Percentiles rank a stretch among this genome's conserved stretches.
phyloP scores from a whole-genome alignment of 2,797 vertebrate genomes.

The Phrynocephalus forsythii region DNA sequence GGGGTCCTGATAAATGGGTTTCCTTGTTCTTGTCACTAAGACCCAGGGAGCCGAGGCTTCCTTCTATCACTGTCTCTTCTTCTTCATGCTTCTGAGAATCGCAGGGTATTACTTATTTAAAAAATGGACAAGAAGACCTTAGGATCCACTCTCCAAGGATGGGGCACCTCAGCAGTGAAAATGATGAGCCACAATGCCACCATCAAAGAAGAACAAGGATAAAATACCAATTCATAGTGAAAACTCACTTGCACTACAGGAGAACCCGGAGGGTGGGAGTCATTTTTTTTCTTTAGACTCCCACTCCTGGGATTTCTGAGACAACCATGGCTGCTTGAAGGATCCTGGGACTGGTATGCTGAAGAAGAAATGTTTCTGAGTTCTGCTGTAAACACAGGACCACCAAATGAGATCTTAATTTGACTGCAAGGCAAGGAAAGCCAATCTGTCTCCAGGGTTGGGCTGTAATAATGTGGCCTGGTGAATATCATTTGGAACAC shows the following conservation, averaged over 20 bases:
- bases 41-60: neutral
- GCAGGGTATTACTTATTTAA: neutral
- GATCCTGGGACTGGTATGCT: too few species aligned
- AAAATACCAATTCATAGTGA: neutral
- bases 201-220: neutral
- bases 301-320: too few species aligned
- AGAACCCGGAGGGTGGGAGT: too few species aligned
- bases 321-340: too few species aligned
- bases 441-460: neutral
- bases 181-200: neutral
- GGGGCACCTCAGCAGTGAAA: neutral
- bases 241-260: neutral
- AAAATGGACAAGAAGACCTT: neutral
- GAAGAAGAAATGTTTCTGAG: too few species aligned
- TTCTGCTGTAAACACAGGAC: neutral
- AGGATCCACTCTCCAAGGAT: neutral
- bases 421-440: neutral
- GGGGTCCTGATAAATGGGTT: neutral
- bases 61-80: neutral
- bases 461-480: neutral
- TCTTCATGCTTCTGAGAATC: neutral
- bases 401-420: neutral
- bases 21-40: neutral
- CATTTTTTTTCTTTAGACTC: too few species aligned
- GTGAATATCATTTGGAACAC: neutral